Evolutionary conservation across 2,113 vertebrate species (phyloP).

Genomic region (Cyphomyrus plagiostoma): DNA sequence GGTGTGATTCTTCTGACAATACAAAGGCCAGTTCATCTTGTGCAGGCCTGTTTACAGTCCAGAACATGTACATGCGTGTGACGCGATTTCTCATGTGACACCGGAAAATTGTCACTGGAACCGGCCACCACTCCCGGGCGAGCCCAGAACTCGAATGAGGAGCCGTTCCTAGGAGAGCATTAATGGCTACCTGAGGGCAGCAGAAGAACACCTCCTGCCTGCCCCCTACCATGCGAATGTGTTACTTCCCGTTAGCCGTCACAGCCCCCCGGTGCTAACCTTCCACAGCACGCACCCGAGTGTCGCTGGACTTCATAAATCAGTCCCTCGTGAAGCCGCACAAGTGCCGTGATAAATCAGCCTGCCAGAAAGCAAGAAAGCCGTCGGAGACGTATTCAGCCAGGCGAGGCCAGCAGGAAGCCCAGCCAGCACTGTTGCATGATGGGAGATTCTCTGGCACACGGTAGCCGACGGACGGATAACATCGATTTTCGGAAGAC

Average conservation of each 20-base stretch:
- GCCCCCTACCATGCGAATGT: not conserved
- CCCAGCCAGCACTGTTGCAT: not conserved
- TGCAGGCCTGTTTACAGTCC: not conserved
- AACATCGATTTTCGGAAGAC: not conserved
- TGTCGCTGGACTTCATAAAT: not conserved
- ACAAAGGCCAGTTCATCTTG: not conserved
- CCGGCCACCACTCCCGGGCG: not conserved
- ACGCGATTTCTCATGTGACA: not conserved
- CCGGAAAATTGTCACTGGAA: not conserved
- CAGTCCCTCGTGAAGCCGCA: not conserved
- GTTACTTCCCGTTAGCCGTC: not conserved
- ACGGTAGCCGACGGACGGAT: not conserved
- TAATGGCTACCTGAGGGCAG: not conserved
- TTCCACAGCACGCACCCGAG: not conserved
- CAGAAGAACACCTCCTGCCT: not conserved
- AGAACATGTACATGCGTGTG: not conserved
- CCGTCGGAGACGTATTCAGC: not conserved
- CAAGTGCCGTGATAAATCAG: not conserved
- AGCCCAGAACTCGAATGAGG: not conserved
- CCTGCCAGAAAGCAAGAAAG: not conserved
- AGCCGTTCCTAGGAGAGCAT: not conserved
- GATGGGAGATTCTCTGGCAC: not conserved
- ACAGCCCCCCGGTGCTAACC: not conserved
- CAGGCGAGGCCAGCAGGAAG: not conserved
- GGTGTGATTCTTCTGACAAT: not conserved